Evolutionary conservation across 2,113 vertebrate genomes (phyloP).

Genomic region (Uropsilus gracilis): DNA sequence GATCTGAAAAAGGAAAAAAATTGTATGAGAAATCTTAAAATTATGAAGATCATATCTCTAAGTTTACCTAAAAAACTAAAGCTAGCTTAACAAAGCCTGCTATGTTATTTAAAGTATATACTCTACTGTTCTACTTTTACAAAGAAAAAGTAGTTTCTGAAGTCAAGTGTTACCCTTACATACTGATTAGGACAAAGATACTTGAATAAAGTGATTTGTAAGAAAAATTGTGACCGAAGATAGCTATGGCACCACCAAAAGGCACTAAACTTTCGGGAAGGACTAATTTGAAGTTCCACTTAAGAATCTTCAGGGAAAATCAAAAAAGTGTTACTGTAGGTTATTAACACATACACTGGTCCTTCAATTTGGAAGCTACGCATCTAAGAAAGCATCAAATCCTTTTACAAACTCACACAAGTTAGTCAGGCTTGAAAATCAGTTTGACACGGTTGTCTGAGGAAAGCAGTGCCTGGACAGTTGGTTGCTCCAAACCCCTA

Average conservation of each 20-base stretch:
- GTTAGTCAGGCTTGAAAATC: conserved; percentile 59
- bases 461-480: conserved; percentile 29
- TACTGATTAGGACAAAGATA: not conserved
- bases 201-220: not conserved
- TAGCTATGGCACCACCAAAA: not conserved
- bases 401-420: conserved; percentile 72
- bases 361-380: conserved; percentile 59
- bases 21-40: conserved; percentile 11
- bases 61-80: not conserved
- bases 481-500: conserved; percentile 55
- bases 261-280: conserved; percentile 15
- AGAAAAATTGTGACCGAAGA: conserved; percentile 45
- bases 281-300: conserved; percentile 53
- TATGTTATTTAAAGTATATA: not conserved
- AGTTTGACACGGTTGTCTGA: conserved; percentile 67
- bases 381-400: conserved; percentile 69
- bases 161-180: not conserved
- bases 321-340: conserved; percentile 39
- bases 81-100: not conserved
- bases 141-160: not conserved
- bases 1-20: not conserved
- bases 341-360: conserved; percentile 34
- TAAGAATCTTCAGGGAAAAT: conserved; percentile 30
- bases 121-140: not conserved
- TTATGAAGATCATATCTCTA: not conserved